These are phyloP conservation scores for Melinopterus prodromus DNA, from an alignment of 2,888 invertebrate species.

Conservation along the genomic window DNA sequence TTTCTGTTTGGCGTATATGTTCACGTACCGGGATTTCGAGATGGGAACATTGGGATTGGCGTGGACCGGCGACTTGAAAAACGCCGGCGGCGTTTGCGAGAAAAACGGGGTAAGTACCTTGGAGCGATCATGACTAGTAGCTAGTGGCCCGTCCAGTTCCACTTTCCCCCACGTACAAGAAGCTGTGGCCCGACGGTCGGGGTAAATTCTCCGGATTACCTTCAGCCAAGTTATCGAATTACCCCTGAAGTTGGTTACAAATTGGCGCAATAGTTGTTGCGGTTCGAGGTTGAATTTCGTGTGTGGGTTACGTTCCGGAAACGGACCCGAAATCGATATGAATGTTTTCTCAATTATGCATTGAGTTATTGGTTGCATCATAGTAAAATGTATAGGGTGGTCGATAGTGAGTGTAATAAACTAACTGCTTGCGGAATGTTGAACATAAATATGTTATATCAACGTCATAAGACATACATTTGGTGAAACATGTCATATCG, in stretches of 20 bases:
- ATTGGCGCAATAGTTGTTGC: background rate
- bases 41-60: constrained; percentile 96
- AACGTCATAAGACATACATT: too few relatives aligned
- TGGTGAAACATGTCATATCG: too few relatives aligned
- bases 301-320: background rate
- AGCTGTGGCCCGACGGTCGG: too few relatives aligned
- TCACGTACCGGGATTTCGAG: constrained; percentile 96
- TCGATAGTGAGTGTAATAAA: too few relatives aligned
- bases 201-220: too few relatives aligned
- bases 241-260: background rate
- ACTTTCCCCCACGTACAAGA: background rate
- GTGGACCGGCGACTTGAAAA: constrained; percentile 96
- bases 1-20: constrained; percentile 98
- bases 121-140: background rate
- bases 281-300: background rate
- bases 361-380: too few relatives aligned
- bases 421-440: too few relatives aligned
- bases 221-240: background rate
- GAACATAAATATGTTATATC: too few relatives aligned
- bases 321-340: background rate
- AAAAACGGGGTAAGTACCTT: constrained; percentile 83
- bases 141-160: background rate
- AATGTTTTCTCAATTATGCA: too few relatives aligned
- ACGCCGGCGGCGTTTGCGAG: constrained; percentile 98
- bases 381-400: too few relatives aligned